phyloP scores from a whole-genome alignment of 2,797 vertebrate species.

The Oreochromis grahami region DNA sequence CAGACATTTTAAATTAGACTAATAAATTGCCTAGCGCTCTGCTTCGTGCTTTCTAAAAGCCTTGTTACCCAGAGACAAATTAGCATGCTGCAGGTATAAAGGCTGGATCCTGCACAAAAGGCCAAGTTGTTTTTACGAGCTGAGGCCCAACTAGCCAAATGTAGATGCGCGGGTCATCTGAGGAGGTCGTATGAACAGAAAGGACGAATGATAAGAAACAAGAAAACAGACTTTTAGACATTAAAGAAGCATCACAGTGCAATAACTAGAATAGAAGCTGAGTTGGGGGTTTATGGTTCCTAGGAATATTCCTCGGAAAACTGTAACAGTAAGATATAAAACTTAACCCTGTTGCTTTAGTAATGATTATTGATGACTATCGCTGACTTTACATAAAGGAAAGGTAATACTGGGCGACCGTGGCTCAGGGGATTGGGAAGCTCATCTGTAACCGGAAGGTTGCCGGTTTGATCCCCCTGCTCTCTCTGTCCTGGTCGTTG shows the following conservation, averaged over 20 bases:
- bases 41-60: conserved; percentile 86
- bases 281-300: not conserved
- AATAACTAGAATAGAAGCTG: not conserved
- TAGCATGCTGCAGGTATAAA: conserved; percentile 84
- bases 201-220: conserved; percentile 1
- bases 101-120: conserved; percentile 82
- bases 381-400: not conserved
- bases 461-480: too few species aligned
- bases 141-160: conserved; percentile 71
- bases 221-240: conserved; percentile 17
- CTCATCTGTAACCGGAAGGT: too few species aligned
- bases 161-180: conserved; percentile 6
- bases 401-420: not conserved
- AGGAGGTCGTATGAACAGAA: conserved; percentile 12
- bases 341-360: not conserved
- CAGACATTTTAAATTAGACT: conserved; percentile 93
- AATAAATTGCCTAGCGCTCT: conserved; percentile 88
- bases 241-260: not conserved
- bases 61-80: conserved; percentile 87
- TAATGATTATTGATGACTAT: not conserved
- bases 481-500: too few species aligned
- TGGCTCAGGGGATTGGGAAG: too few species aligned
- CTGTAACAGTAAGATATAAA: not conserved
- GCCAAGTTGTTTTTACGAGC: conserved; percentile 78
- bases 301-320: not conserved